Conservation (phyloP, 2,888 invertebrate genomes). For the Trichacis sp. region DNA sequence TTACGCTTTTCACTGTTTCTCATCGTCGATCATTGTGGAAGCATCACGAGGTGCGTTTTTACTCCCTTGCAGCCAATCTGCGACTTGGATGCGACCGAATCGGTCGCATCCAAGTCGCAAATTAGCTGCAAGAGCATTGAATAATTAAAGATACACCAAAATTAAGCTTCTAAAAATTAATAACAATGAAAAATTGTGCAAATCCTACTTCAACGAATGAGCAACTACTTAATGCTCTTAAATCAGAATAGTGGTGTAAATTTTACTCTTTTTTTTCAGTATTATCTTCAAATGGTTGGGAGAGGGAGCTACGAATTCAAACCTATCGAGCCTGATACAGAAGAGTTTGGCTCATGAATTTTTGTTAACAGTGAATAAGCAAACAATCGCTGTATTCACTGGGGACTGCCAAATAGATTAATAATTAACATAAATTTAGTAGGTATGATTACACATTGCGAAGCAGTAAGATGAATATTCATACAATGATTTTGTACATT, state of each 20-base stretch:
- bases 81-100: no score
- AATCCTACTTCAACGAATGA: no score
- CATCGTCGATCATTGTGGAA: constrained; percentile 97
- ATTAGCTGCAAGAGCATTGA: no score
- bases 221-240: no score
- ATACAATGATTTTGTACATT: background rate
- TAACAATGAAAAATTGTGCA: no score
- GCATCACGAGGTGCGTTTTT: constrained; percentile 83
- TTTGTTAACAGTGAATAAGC: constrained; percentile 45
- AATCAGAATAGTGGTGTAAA: no score
- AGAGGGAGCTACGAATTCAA: constrained; percentile 90
- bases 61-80: no score
- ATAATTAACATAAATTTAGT: constrained; percentile 10
- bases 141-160: no score
- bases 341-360: constrained; percentile 92
- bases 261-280: constrained; percentile 72
- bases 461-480: background rate
- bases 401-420: constrained; percentile 8
- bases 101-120: no score
- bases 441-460: constrained; percentile 12
- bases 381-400: background rate
- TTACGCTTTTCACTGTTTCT: constrained; percentile 96
- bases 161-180: no score
- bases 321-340: constrained; percentile 85
- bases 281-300: constrained; percentile 95